A percentile compares a stretch with the other conserved stretches of the same genome.
phyloP scores from a whole-genome alignment of 1,140 invertebrate genomes.

The Neodiprion virginianus region DNA sequence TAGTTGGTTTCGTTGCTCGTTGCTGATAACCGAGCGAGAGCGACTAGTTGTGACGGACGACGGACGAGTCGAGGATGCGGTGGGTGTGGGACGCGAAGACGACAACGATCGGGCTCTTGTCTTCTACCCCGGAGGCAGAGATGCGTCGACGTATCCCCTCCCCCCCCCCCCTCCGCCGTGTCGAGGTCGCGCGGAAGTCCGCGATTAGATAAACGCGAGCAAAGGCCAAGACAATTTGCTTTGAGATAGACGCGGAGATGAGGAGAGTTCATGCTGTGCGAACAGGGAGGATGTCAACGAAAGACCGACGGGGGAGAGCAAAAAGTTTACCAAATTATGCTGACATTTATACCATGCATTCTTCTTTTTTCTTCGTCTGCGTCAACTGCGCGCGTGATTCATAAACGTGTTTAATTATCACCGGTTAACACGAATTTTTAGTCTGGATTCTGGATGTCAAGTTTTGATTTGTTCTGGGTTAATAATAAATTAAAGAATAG shows the following conservation, averaged over 20 bases:
- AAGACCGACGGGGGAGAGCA: neutral
- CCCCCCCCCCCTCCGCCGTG: constrained; percentile 13
- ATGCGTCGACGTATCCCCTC: constrained; percentile 31
- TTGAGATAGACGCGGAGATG: too few relatives aligned
- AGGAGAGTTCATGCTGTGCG: too few relatives aligned
- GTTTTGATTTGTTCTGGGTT: too few relatives aligned
- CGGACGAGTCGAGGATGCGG: too few relatives aligned
- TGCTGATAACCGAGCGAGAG: neutral
- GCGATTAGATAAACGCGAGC: constrained; percentile 30
- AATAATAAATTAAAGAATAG: too few relatives aligned
- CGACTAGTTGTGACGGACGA: too few relatives aligned
- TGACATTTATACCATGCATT: neutral
- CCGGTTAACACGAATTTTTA: too few relatives aligned
- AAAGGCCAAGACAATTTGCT: neutral
- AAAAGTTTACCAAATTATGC: neutral
- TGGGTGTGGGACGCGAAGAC: neutral
- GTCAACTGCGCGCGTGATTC: neutral
- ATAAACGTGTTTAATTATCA: too few relatives aligned
- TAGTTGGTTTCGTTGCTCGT: neutral
- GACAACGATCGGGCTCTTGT: constrained; percentile 28
- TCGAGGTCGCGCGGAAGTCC: constrained; percentile 37
- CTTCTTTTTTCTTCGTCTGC: neutral
- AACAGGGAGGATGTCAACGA: too few relatives aligned
- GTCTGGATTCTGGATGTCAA: too few relatives aligned
- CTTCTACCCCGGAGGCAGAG: constrained; percentile 30